Base-by-base conservation (phyloP, 92 coral and sea anemone genomes). In the Epizoanthus stellaris region DNA sequence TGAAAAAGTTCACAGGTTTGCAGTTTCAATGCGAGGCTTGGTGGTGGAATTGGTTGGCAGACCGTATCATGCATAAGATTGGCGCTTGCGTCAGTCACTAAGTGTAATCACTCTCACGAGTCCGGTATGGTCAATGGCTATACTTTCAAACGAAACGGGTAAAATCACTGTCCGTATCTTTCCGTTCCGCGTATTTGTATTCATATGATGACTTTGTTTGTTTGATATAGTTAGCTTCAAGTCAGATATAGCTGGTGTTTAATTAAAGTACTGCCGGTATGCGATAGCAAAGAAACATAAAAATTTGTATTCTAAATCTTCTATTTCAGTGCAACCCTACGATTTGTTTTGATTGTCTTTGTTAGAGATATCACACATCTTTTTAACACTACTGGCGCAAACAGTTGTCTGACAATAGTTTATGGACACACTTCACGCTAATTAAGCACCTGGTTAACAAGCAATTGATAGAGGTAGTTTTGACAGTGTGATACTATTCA, bases 141-240 rank as follows among this genome's bases (percentile, higher is more conserved):
- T n/a, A 16, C 45, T 38, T 15, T 59, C 82, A 76, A 38, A 57
- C 6, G 64, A 9, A 76, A 59, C 82, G 62, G 82, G 82, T 76
- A 16, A 20, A 15, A 36, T 19, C 20, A 36, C 16, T 11, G 14
- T 3, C 43, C 19, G 49, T 53, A 52, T 30, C 72, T 16, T 67
- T 67, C 70, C 36, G 17, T 56, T 75, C 23, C 67, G 57, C 38
- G 81, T 75, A 34, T 76, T 59, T n/a, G 53, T 76, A 76, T 76
- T 76, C 81, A 76, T 25, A 59, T 36, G 16, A 53, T 45, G 30
- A 54, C 16, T 59, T 6, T 59, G 57, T 34, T 38, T 76, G 68
- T 59, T 52, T 59, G 70, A 52, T 72, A 10, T 20, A 73, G 60
- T 59, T 54, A 76, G 56, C 57, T 40, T 38, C 66, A 53, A 75